phyloP scores from a whole-genome alignment of 2,797 vertebrate genomes.

The Parauchenoglanis ngamensis region DNA sequence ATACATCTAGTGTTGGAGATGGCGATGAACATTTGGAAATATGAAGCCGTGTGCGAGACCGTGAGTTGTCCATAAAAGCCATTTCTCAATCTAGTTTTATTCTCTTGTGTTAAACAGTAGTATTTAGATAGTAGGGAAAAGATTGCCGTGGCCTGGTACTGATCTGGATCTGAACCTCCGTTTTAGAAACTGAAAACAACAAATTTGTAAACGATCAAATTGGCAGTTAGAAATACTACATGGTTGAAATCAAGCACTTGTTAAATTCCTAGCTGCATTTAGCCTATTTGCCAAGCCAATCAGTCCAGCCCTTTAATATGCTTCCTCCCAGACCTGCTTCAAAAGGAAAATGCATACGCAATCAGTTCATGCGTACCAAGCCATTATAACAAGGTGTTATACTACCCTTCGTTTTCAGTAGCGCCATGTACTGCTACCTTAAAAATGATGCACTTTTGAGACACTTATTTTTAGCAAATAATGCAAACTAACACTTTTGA shows the following conservation, averaged over 20 bases:
- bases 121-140: background rate
- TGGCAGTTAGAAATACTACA: background rate
- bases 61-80: background rate
- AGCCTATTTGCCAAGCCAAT: background rate
- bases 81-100: background rate
- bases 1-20: background rate
- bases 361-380: background rate
- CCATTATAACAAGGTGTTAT: background rate
- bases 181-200: background rate
- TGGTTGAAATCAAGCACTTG: background rate
- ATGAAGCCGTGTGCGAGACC: background rate
- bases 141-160: background rate
- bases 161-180: background rate
- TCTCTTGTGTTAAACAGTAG: background rate
- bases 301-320: background rate
- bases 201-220: background rate
- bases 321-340: background rate
- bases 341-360: background rate
- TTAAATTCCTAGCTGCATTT: background rate
- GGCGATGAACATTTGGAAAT: background rate
- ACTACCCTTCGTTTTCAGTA: background rate
- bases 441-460: background rate
- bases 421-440: background rate
- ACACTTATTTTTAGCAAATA: background rate
- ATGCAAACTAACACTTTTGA: background rate